Conservation (phyloP, 2,797 vertebrate species). For the Clarias platycephalus region DNA sequence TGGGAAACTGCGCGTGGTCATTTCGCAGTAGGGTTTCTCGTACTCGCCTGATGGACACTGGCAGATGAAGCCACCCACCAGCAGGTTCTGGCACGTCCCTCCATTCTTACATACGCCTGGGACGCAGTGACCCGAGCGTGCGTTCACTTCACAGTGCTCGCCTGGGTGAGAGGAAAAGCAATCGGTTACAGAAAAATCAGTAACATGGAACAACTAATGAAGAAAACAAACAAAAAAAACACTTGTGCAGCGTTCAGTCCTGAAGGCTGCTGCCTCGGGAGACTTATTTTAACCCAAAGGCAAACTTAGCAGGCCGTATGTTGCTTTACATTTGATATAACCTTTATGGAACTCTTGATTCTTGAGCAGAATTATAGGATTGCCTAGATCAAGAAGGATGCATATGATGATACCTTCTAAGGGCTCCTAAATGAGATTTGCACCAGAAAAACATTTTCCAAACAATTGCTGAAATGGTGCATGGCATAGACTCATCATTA, state of each 20-base stretch:
- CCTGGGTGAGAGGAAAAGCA: constrained; percentile 69
- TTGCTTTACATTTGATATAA: not conserved
- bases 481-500: not conserved
- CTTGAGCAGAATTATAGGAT: not conserved
- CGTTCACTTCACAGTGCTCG: constrained; percentile 89
- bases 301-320: not conserved
- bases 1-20: constrained; percentile 94
- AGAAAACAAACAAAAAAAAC: not conserved
- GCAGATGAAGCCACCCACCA: constrained; percentile 91
- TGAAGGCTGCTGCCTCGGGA: not conserved
- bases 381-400: not conserved
- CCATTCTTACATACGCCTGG: constrained; percentile 92
- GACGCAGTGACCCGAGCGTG: constrained; percentile 84
- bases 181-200: not conserved
- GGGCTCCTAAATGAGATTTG: not conserved
- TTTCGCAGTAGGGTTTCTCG: constrained; percentile 93
- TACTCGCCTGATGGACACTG: constrained; percentile 85
- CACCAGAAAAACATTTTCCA: not conserved
- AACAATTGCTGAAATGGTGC: not conserved
- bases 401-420: not conserved
- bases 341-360: not conserved
- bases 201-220: not conserved
- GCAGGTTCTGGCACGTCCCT: constrained; percentile 89
- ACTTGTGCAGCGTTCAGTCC: not conserved
- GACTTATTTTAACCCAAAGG: not conserved